Conservation (phyloP, 92 coral and sea anemone species). For the Paragorgia papillata region DNA sequence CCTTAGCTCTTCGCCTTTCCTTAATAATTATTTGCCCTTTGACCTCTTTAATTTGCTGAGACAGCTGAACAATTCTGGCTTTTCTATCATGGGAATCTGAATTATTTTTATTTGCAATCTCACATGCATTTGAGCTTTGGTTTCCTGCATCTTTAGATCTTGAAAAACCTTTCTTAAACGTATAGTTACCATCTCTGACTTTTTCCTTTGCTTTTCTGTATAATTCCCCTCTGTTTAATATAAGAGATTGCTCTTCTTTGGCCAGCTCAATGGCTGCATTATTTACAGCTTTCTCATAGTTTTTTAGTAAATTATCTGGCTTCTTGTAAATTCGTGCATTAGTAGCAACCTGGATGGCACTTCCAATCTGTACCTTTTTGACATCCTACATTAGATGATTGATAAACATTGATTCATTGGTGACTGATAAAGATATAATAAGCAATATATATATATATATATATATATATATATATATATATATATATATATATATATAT, state of each 20-base stretch:
- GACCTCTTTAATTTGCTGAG: too few species aligned
- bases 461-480: too few species aligned
- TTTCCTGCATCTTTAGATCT: constrained; percentile 24
- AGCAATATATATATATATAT: too few species aligned
- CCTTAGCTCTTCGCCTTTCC: too few species aligned
- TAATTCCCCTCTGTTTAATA: constrained; percentile 23
- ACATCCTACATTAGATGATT: too few species aligned
- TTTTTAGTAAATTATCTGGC: constrained; percentile 12
- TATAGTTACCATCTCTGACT: constrained; percentile 8
- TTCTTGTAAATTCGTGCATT: neutral
- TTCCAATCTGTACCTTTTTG: constrained; percentile 13
- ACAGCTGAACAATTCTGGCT: constrained; percentile 39
- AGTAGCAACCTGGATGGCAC: neutral
- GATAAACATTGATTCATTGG: too few species aligned
- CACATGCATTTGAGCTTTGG: constrained; percentile 8
- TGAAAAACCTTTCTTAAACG: constrained; percentile 31
- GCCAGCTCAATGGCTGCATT: constrained; percentile 39
- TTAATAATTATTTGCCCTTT: too few species aligned
- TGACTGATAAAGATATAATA: too few species aligned
- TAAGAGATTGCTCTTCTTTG: constrained; percentile 22
- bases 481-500: too few species aligned
- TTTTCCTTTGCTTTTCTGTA: constrained; percentile 18
- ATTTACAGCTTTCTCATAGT: constrained; percentile 43
- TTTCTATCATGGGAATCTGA: constrained; percentile 34
- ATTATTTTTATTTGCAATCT: constrained; percentile 17